Evolutionary conservation across 2,888 invertebrate genomes (phyloP).

Genomic region (Troides oblongomaculatus): DNA sequence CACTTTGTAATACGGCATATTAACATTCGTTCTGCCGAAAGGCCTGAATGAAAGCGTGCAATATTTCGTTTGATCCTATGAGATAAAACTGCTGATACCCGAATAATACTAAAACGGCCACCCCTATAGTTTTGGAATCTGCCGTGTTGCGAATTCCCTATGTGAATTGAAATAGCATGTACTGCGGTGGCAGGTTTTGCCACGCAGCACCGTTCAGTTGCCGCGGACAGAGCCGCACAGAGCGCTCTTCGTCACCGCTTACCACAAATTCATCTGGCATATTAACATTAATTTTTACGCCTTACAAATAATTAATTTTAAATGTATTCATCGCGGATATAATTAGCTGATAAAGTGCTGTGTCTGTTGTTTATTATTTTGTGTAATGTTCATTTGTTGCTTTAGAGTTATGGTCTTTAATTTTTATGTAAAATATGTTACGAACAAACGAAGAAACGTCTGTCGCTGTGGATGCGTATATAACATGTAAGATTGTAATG

Average conservation of each 20-base stretch:
- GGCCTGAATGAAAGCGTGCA: not conserved
- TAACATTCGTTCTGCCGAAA: not conserved
- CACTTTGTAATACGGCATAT: no score
- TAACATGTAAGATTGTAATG: conserved; percentile 31
- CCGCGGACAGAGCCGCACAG: conserved; percentile 55
- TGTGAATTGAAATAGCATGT: conserved; percentile 74
- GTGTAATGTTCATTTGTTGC: conserved; percentile 11
- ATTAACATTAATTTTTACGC: conserved; percentile 44
- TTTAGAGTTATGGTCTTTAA: conserved; percentile 25
- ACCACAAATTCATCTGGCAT: conserved; percentile 50
- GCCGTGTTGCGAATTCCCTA: conserved; percentile 68
- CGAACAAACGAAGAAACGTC: conserved; percentile 9
- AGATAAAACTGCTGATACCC: not conserved
- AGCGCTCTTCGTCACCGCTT: conserved; percentile 51
- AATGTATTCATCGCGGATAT: not conserved
- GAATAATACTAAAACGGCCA: conserved; percentile 35
- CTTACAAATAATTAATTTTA: not conserved
- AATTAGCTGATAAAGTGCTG: conserved; percentile 1
- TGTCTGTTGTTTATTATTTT: conserved; percentile 12
- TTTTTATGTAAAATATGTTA: conserved; percentile 19
- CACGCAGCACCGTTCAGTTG: conserved; percentile 54
- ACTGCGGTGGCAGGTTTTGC: conserved; percentile 48
- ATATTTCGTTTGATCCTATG: not conserved
- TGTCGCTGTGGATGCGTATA: conserved; percentile 29
- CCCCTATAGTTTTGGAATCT: conserved; percentile 52